Evolutionary conservation across 2,888 invertebrate species (phyloP), one percentile per base, ranked within the genome.

Genomic region (Apotomis capreana): DNA sequence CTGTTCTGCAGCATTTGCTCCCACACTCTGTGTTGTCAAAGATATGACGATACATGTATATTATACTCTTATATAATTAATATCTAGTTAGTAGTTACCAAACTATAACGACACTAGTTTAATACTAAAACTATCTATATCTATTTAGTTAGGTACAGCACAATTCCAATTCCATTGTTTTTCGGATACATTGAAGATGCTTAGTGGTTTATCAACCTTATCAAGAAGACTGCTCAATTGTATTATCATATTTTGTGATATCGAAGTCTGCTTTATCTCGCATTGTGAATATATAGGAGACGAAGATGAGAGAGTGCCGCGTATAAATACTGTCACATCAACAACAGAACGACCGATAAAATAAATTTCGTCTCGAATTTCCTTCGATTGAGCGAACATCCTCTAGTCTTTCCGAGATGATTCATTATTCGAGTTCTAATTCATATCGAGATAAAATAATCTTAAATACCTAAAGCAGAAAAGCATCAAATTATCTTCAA

Each of bases 281-380:
- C 13, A 49, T 6, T 37, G 3, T 15, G 5, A 12, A 10, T 10
- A 9, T 9, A 9, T 49, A 4, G 10, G 49, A 49, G 49, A 49
- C 8, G 9, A 15, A 65, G 44, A 65, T 57, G 65, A 65, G 44
- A 65, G 15, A n/a, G 9, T 46, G 44, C 65, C 55, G 55, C 44
- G 12, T 26, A 26, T 44, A 26, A 54, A 64, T 8, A 44, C 13
- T 65, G 36, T 36, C 8, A 46, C 55, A 57, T 46, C 26, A 57
- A 65, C 46, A 65, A 40, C 5, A 63, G 12, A 13, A 55, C n/a
- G 65, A 26, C 55, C 65, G 65, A 65, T 55, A 65, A 57, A 5
- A 65, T 8, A 46, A 26, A 55, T n/a, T 40, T 26, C 12, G 5
- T 44, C 12, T 44, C 44, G 26, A 40, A 0, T 40, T 55, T 55